Base-by-base conservation (phyloP, 1,140 invertebrate genomes). In the Polypedilum vanderplanki region DNA sequence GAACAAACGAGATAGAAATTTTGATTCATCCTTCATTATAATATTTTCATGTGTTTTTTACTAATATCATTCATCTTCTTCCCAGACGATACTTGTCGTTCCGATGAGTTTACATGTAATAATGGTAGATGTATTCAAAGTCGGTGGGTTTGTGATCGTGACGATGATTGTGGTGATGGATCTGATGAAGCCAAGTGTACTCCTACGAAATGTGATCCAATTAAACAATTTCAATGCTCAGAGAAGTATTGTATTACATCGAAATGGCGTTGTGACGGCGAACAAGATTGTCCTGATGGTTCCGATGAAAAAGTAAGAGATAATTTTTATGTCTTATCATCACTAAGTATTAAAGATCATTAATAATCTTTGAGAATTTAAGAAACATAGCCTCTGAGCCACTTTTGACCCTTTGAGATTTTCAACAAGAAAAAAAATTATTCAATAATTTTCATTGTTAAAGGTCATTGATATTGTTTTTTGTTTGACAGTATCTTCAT, bases 61-160 rank as follows among this genome's bases (percentile, higher is more conserved):
- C 24, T 33, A 33, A 1, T 33, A 33, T 33, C 5, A 33, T 33
- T 33, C 5, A 73, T 76, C 75, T 18, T 46, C 57, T 77, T 79
- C 81, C 74, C 80, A 94, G 92, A 94, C 86, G 90, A 92, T 79
- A 94, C 91, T 0, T 95, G 93, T 81, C 88, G 93, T 75, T 88
- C 92, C 18, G 93, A 95, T 80, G 92, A 96, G 81, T 96, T 95
- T 80, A 94, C 93, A 1, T 97, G 95, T 83, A 88, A 87, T 64
- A 94, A 95, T 79, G 93, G 93, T 10, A 90, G 92, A 76, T 97
- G 94, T 81, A 95, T 97, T 76, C 93, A 94, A 79, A 87, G 89
- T 77, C 84, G 88, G 7, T 97, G 93, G 94, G 87, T 91, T 7
- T 98, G 95, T 81, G 95, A 98, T 83, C 87, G 89, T 24, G 92